Evolutionary conservation across 2,113 vertebrate species (phyloP), one percentile per base, ranked within the genome.

Genomic region (Gnathonemus echidnorhynchus): DNA sequence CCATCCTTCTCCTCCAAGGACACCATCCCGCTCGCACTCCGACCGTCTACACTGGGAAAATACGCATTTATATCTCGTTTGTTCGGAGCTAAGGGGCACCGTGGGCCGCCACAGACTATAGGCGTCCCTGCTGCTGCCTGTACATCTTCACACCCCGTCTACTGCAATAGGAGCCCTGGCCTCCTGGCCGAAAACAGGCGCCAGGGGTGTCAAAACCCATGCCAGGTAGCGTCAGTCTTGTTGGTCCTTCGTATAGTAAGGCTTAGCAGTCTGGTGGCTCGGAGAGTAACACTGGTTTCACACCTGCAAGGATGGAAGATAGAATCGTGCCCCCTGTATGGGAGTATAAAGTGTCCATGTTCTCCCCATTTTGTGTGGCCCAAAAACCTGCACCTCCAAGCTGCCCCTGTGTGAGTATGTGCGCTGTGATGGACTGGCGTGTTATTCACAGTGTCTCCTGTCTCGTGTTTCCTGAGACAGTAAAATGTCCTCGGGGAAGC

Each of bases 1-100:
- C 93, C 91, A 93, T 92, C 93, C 85, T 89, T 74, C 84, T 89
- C 56, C 93, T 93, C 92, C 93, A 95, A 95, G 94, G 94, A 94
- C 94, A 93, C 89, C 31, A 24, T 90, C 91, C 92, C 5, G 62
- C 31, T 35, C 7, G 35, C 90, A 90, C 56, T 53, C 89, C 70
- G 10, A 27, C 88, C 39, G 35, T 27, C 88, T 49, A 1, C 74
- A 9, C 50, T 31, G 52, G 77, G 24, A 52, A 39, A 56, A 89
- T 62, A 53, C 39, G 42, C 53, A 7, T 27, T 89, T 50, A 86
- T 83, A 46, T 39, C 11, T 62, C 13, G 5, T 62, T 62, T 89
- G 39, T 58, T n/a, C 10, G 3, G 80, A 53, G 89, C 2, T 58
- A 49, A 46, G 52, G 53, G 49, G 8, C 35, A 45, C 4, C 19